A percentile compares a stretch with the other conserved stretches of the same genome.
Evolutionary conservation across 2,113 vertebrate species (phyloP).

Genomic region (Trachemys scripta): DNA sequence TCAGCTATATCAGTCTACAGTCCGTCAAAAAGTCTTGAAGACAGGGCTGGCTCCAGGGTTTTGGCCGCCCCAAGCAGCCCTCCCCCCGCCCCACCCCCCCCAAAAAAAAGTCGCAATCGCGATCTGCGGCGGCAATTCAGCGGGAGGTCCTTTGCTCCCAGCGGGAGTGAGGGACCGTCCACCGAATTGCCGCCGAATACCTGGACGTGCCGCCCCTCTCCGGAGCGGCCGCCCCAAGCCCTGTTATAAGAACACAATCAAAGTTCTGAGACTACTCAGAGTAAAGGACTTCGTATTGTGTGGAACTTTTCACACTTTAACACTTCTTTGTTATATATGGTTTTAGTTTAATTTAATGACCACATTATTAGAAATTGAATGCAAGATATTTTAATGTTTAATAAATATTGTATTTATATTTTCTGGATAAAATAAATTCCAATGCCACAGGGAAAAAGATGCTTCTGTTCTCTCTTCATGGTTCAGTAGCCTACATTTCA

Average conservation of each 20-base stretch:
- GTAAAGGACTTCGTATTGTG: background rate
- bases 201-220: too few relatives aligned
- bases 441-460: too few relatives aligned
- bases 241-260: background rate
- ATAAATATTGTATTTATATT: background rate
- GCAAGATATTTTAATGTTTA: background rate
- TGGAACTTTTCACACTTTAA: background rate
- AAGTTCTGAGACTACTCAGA: background rate
- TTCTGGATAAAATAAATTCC: background rate
- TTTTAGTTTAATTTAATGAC: conserved; percentile 17
- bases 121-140: too few relatives aligned
- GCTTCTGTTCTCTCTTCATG: background rate
- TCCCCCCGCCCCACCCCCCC: too few relatives aligned
- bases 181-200: too few relatives aligned
- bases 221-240: too few relatives aligned
- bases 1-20: background rate
- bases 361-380: background rate
- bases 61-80: too few relatives aligned
- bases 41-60: too few relatives aligned
- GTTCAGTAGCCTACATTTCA: background rate
- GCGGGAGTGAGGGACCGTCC: too few relatives aligned
- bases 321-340: background rate
- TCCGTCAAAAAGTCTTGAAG: conserved; percentile 4
- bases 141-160: too few relatives aligned
- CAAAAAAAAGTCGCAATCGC: too few relatives aligned